Evolutionary conservation across 2,113 vertebrate species (phyloP).

Genomic region (Heteronetta atricapilla): DNA sequence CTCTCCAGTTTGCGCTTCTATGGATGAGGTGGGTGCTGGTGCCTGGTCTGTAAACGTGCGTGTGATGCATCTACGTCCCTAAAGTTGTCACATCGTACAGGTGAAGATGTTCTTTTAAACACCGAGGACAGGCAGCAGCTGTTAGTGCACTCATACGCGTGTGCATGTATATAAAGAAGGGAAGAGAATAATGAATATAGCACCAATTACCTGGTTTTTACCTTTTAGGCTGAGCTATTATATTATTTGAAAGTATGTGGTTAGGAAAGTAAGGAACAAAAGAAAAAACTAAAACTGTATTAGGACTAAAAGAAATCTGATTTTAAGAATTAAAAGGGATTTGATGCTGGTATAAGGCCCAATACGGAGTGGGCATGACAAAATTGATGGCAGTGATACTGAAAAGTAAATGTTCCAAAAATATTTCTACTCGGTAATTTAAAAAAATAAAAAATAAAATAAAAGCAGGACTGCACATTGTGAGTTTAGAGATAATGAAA

Average conservation of each 20-base stretch:
- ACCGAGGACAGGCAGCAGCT: neutral
- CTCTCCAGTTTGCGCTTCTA: neutral
- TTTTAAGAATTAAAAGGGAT: constrained; percentile 9
- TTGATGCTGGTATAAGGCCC: neutral
- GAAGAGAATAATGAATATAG: constrained; percentile 23
- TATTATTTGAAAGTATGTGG: neutral
- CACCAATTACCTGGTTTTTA: neutral
- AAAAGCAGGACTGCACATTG: neutral
- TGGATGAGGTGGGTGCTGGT: neutral
- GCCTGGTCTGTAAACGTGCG: neutral
- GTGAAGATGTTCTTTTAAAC: neutral
- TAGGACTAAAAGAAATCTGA: neutral
- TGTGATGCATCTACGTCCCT: neutral
- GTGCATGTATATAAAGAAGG: neutral
- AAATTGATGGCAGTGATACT: neutral
- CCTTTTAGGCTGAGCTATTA: constrained; percentile 1
- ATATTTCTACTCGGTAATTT: constrained; percentile 23
- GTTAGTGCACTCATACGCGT: neutral
- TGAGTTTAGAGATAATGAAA: constrained; percentile 37
- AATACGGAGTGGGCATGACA: neutral
- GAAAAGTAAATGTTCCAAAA: constrained; percentile 35
- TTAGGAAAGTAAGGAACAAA: neutral
- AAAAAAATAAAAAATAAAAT: neutral
- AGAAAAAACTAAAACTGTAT: neutral
- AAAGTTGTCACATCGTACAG: neutral